Evolutionary conservation across 2,888 invertebrate species (phyloP).

Genomic region (Ophion ellenae): DNA sequence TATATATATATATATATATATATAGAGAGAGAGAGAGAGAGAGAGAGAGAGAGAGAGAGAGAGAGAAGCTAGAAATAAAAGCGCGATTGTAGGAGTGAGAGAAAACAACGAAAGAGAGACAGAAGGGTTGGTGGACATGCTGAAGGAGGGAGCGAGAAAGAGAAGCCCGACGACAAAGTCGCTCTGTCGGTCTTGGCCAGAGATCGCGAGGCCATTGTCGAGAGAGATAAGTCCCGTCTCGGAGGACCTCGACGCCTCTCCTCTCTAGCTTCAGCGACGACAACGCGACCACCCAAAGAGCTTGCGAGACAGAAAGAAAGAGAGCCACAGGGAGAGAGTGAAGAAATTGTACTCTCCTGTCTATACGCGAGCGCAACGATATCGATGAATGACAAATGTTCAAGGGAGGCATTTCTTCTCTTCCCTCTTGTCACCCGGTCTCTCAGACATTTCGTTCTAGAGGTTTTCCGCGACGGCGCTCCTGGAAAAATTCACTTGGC

Average conservation of each 20-base stretch:
- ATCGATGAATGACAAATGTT: conserved; percentile 80
- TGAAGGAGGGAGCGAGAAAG: conserved; percentile 23
- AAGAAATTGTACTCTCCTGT: conserved; percentile 42
- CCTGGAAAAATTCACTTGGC: conserved; percentile 63
- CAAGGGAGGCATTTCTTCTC: conserved; percentile 30
- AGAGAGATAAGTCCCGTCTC: conserved; percentile 76
- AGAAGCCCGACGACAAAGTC: conserved; percentile 62
- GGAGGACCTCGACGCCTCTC: conserved; percentile 72
- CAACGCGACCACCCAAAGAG: conserved; percentile 79
- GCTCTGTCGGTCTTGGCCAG: conserved; percentile 69
- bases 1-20: neutral
- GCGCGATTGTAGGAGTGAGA: neutral
- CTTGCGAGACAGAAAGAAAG: conserved; percentile 53
- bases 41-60: too few relatives aligned
- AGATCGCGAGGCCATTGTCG: conserved; percentile 79
- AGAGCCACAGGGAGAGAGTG: conserved; percentile 30
- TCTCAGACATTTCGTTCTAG: neutral
- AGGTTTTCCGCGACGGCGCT: conserved; percentile 40
- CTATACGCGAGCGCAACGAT: conserved; percentile 58
- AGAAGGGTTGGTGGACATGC: conserved; percentile 11
- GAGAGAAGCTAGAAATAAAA: too few relatives aligned
- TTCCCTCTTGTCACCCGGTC: conserved; percentile 2
- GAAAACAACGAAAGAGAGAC: conserved; percentile 32
- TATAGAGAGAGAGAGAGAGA: too few relatives aligned
- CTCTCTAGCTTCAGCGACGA: conserved; percentile 71